Base-by-base conservation (phyloP, 2,888 invertebrate genomes). In the Drosophila acutilabella region DNA sequence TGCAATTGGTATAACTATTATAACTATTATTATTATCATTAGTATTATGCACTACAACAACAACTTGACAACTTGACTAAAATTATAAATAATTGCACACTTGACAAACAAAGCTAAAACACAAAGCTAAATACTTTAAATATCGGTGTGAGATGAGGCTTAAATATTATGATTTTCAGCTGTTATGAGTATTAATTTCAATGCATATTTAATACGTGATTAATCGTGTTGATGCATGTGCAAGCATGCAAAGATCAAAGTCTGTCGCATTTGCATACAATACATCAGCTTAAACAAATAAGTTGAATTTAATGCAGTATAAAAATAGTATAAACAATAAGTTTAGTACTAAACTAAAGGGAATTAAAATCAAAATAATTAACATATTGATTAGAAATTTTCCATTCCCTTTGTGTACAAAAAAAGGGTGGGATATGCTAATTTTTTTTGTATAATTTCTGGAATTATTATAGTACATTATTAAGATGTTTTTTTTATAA, bases 51-150 rank as follows among this genome's bases (percentile, higher is more conserved):
- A 74, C 66, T 48, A 50, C 56, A 60, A 60, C 20, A 40, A 44
- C 72, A 64, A 66, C 50, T 67, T 42, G 65, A 45, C 59, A 59
- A 47, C 67, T 58, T 60, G 42, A 16, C 51, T 57, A 23, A 60
- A 62, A 57, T 62, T 60, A 74, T 72, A 71, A 77, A 67, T 74
- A 84, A 89, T 69, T 81, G 79, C 71, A 66, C 78, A 78, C 85
- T 84, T 85, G 79, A 81, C 79, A 81, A 87, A 75, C 57, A 69
- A 59, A 64, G 41, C 51, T 71, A n/a, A 40, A 59, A 48, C 45
- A 74, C 54, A 67, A 59, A 64, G 40, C 51, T 71, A 14, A 38
- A 60, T 45, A 50, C 36, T 10, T 26, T 42, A 48, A 26, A 41
- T 51, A 47, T 26, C 42, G 45, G 20, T 30, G 38, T 58, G 50